Percentiles rank a stretch among this genome's conserved stretches.
Evolutionary conservation across 2,888 invertebrate species (phyloP).

Genomic region (Arge pagana): DNA sequence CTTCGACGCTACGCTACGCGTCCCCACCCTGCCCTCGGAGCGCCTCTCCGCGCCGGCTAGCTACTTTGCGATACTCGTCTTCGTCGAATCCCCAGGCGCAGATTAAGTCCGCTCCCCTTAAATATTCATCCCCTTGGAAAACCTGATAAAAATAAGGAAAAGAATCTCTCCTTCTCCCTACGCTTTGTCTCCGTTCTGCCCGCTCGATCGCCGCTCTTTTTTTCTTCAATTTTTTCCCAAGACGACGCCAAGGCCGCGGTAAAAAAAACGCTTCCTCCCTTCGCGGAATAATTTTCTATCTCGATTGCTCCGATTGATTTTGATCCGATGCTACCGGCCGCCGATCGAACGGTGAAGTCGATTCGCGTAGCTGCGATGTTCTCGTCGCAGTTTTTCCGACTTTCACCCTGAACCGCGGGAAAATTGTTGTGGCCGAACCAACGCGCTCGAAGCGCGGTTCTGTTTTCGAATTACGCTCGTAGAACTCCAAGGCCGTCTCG

Average conservation of each 20-base stretch:
- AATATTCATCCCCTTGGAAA: constrained; percentile 64
- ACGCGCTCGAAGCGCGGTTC: too few species aligned
- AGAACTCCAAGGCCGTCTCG: too few species aligned
- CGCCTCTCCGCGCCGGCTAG: constrained; percentile 12
- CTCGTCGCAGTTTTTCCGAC: too few species aligned
- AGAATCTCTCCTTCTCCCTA: constrained; percentile 35
- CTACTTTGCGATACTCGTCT: constrained; percentile 47
- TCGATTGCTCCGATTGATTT: constrained; percentile 10
- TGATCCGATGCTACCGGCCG: constrained; percentile 2
- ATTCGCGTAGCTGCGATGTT: too few species aligned
- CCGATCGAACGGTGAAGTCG: too few species aligned
- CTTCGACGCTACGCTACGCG: too few species aligned
- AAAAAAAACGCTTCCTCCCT: constrained; percentile 15
- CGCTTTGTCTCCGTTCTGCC: constrained; percentile 28
- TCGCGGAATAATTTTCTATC: constrained; percentile 14
- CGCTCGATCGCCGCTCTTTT: constrained; percentile 11
- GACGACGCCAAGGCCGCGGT: constrained; percentile 10
- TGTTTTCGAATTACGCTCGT: too few species aligned
- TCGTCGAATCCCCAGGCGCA: constrained; percentile 62
- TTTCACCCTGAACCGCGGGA: too few species aligned
- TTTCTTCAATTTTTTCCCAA: background rate
- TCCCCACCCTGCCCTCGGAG: constrained; percentile 10
- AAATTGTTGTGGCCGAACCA: too few species aligned
- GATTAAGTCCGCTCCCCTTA: constrained; percentile 65
- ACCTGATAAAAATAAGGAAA: constrained; percentile 63